Base-by-base conservation (phyloP, 1,140 invertebrate genomes). In the Samia ricini region DNA sequence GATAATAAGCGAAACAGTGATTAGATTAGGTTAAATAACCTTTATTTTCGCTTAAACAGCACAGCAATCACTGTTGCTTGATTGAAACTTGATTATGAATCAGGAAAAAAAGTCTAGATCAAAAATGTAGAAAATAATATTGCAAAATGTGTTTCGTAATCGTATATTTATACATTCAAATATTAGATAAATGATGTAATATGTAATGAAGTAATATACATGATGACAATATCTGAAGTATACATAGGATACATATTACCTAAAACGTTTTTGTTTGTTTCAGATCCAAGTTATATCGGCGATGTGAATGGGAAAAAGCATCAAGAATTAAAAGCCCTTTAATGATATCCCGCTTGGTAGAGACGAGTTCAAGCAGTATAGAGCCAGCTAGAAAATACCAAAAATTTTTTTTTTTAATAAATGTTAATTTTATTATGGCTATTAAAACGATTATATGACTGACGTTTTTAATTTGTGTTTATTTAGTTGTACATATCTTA, bases 251-350 rank as follows among this genome's bases (percentile, higher is more conserved):
- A 42, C 33, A 12, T n/a, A n/a, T n/a, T 7, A 12, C 33, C 29
- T 57, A 57, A 61, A 63, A 61, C 52, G 36, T 65, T 70, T 70
- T 72, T 63, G 52, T 79, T 71, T 81, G 69, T 84, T 86, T 62
- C 82, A 88, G 81, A 74, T 77, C 65, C 65, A 69, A 64, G 73
- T 82, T 81, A 81, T 69, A 74, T 64, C 57, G 55, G 80, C 70
- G 74, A 65, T 56, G 52, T 69, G 77, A 77, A 77, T 74, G 65
- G 70, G 68, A 72, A 52, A 77, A 77, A 76, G 77, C 85, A 87
- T 88, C 81, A 85, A 87, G 84, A 89, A 89, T 89, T 89, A 89
- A 89, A 89, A 89, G 83, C 77, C 81, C 83, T 87, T 88, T 88
- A 89, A 89, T 89, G 82, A 88, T 79, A 75, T 74, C 72, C 68